Base-by-base conservation (phyloP, 2,888 invertebrate genomes). In the Machimus atricapillus region DNA sequence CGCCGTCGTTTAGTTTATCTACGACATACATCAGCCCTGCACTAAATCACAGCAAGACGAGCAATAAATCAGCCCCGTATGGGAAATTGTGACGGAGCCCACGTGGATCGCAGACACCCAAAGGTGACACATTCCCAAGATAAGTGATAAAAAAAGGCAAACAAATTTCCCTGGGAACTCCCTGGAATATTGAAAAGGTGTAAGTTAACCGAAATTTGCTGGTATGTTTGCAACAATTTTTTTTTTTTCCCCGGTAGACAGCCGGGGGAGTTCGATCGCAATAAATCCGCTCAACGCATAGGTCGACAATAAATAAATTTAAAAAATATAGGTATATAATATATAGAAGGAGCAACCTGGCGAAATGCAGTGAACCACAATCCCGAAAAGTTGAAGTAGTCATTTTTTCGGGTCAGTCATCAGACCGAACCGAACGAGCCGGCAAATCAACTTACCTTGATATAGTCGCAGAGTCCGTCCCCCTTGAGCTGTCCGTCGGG, bases 401-500 rank as follows among this genome's bases (percentile, higher is more conserved):
- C n/a, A 52, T 52, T 66, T 66, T 66, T 1, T 9, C 3, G 23
- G 27, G 66, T 27, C 66, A 66, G 27, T 19, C n/a, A 2, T 52
- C n/a, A n/a, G 52, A 52, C 52, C 58, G 23, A 23, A 19, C 23
- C 34, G 34, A 58, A 8, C 58, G 19, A 58, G n/a, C 58, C 58
- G 19, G 58, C 27, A 16, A n/a, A 46, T 74, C 74, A 43, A 89
- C 93, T 92, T 91, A 97, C 96, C 94, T 97, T 98, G 85, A 99
- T 97, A 91, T 98, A 99, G 89, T 98, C 97, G 92, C 99, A 99
- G 76, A 98, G 93, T 14, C 97, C 99, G 93, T 99, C 99, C 12
- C 99, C 99, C 93, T 99, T 99, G 46, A 97, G 94, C 89, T 97
- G 95, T 0, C 96, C 95, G 90, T 95, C 94, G 56, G 94, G 93